Evolutionary conservation across 2,113 vertebrate genomes (phyloP).

Genomic region (Tyto alba): DNA sequence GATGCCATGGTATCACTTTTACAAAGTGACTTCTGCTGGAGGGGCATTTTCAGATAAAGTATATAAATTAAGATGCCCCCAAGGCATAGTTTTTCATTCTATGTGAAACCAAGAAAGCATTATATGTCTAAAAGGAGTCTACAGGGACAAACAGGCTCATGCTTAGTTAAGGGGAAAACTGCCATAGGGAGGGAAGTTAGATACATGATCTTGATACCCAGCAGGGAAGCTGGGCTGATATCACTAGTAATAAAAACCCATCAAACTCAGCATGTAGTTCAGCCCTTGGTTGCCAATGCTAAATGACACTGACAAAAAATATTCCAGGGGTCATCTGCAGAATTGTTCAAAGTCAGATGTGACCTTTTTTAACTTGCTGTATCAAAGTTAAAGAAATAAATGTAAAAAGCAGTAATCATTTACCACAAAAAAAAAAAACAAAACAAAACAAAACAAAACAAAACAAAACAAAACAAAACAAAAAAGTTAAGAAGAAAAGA

Average conservation of each 20-base stretch:
- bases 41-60: constrained; percentile 33
- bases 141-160: not conserved
- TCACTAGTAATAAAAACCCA: constrained; percentile 63
- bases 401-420: not conserved
- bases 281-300: constrained; percentile 39
- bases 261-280: constrained; percentile 40
- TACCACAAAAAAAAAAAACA: not conserved
- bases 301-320: constrained; percentile 33
- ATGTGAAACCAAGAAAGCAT: not conserved
- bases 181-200: not conserved
- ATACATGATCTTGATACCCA: constrained; percentile 43
- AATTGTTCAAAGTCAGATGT: not conserved
- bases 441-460: too few relatives aligned
- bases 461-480: too few relatives aligned
- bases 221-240: constrained; percentile 42
- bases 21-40: not conserved
- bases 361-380: not conserved
- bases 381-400: not conserved
- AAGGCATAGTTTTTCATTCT: constrained; percentile 25
- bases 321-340: constrained; percentile 43
- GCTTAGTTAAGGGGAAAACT: constrained; percentile 56
- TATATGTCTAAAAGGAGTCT: constrained; percentile 17
- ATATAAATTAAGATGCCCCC: not conserved
- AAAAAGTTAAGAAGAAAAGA: not conserved
- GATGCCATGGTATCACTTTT: not conserved